Conservation (phyloP, 2,113 vertebrate species). For the Rhinolophus sinicus region DNA sequence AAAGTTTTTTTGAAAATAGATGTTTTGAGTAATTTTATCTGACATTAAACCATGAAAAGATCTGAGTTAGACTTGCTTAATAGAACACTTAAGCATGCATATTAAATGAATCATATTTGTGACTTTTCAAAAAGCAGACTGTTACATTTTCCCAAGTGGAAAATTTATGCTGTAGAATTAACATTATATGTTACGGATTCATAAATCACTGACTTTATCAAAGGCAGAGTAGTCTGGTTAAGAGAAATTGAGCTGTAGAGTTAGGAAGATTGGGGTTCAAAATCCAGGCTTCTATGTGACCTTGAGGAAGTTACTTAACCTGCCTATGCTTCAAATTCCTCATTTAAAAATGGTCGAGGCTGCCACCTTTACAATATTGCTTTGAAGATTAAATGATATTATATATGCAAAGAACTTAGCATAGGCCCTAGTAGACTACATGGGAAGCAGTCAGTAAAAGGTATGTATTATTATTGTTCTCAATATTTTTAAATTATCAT, state of each 20-base stretch:
- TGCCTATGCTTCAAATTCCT: not conserved
- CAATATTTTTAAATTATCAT: not conserved
- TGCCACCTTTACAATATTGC: not conserved
- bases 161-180: constrained; percentile 52
- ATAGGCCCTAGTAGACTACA: not conserved
- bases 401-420: not conserved
- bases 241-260: not conserved
- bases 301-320: not conserved
- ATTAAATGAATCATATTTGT: constrained; percentile 59
- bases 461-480: not conserved
- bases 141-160: constrained; percentile 47
- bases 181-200: constrained; percentile 29
- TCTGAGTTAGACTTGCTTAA: constrained; percentile 59
- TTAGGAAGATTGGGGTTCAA: not conserved
- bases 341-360: not conserved
- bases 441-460: not conserved
- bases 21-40: constrained; percentile 62
- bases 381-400: not conserved
- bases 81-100: constrained; percentile 60
- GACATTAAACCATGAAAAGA: constrained; percentile 59
- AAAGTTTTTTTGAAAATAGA: constrained; percentile 58
- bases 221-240: not conserved
- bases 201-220: constrained; percentile 54
- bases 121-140: constrained; percentile 60
- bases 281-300: not conserved